These are phyloP conservation scores for Polypedilum pembai DNA, from an alignment of 1,140 invertebrate genomes.

Conservation along the genomic window DNA sequence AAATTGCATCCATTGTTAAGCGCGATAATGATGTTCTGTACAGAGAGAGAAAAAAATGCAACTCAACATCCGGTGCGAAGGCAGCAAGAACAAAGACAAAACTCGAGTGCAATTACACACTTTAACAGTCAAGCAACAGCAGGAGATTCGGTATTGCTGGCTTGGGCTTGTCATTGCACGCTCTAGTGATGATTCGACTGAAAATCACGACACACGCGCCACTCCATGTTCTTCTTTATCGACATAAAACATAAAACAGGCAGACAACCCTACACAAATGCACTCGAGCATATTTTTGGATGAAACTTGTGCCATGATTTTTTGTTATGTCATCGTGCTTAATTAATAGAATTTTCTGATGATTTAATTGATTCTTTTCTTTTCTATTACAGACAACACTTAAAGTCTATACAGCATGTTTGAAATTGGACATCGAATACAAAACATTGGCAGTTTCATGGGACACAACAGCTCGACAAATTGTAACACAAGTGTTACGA, in stretches of 20 bases:
- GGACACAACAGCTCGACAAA: constrained; percentile 76
- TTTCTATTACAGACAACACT: constrained; percentile 69
- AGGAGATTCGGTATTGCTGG: neutral
- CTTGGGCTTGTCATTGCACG: constrained; percentile 8
- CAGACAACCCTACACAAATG: neutral
- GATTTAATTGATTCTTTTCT: constrained; percentile 35
- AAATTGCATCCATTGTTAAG: too few species aligned
- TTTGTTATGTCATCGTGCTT: neutral
- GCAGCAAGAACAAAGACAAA: neutral
- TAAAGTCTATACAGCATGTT: constrained; percentile 80
- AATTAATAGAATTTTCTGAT: neutral
- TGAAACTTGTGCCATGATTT: neutral
- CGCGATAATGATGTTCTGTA: too few species aligned
- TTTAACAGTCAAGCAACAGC: neutral
- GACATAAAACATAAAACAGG: neutral
- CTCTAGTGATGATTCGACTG: neutral
- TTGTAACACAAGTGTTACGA: constrained; percentile 72
- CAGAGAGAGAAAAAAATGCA: neutral
- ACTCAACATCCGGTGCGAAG: constrained; percentile 15
- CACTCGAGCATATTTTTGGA: neutral
- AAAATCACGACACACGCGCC: neutral
- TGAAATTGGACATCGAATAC: constrained; percentile 86
- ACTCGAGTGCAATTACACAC: neutral
- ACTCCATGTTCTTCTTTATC: neutral
- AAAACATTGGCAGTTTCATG: constrained; percentile 82